These are phyloP conservation scores for Pelecanoides urinatrix DNA, from an alignment of 2,113 vertebrate species.

Conservation along the genomic window DNA sequence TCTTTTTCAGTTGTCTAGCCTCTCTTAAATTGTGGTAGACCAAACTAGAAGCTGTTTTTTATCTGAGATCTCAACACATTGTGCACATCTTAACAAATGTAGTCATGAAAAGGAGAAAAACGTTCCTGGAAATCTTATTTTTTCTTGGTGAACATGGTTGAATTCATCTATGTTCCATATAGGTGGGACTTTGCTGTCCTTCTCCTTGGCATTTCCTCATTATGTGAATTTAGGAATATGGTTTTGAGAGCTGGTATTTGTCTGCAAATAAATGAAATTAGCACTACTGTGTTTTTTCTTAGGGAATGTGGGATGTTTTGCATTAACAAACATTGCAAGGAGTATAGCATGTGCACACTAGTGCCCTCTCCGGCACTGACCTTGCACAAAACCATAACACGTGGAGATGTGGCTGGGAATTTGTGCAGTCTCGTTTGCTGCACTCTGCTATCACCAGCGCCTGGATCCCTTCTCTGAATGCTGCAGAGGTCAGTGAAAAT, in stretches of 20 bases:
- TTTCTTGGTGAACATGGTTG: background rate
- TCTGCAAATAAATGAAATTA: background rate
- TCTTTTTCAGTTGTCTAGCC: background rate
- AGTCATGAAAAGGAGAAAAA: background rate
- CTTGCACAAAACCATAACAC: fast-evolving
- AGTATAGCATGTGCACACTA: background rate
- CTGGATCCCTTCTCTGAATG: background rate
- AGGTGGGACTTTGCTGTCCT: background rate
- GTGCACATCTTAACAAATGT: background rate
- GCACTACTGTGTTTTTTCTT: background rate
- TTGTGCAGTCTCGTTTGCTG: background rate
- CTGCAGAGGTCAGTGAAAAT: background rate
- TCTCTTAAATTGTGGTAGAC: background rate
- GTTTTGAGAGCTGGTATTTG: background rate
- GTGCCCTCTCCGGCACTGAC: background rate
- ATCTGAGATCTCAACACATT: background rate
- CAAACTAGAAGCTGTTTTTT: background rate
- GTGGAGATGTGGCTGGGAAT: background rate
- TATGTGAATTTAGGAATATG: background rate
- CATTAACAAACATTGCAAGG: background rate
- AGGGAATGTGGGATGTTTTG: background rate
- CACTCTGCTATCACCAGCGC: background rate
- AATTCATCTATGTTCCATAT: background rate
- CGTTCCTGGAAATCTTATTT: background rate
- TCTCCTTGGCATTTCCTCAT: background rate